Base-by-base conservation (phyloP, 2,888 invertebrate species). In the Oeneis ivallda region DNA sequence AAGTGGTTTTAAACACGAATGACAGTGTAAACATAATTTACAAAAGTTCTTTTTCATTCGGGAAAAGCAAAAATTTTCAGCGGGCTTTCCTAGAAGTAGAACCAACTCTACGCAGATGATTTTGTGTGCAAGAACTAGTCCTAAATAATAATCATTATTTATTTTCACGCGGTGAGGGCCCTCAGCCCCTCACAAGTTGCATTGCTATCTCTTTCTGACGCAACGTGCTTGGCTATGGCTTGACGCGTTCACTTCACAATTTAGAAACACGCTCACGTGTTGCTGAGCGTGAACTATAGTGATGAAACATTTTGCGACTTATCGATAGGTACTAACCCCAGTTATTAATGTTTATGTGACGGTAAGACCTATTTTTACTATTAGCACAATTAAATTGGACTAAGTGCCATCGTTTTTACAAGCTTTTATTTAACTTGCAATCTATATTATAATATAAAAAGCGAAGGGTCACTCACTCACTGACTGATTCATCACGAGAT, bases 261-360 rank as follows among this genome's bases (percentile, higher is more conserved):
- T n/a, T 3, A 3, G 6, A 10, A 39, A 32, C 41, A 8, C 63
- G 52, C 76, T 84, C 86, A 87, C 86, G 86, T 87, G 81, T 85
- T 75, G 63, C 59, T 76, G 75, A 80, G 83, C 84, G 87, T 87
- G 86, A 86, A 81, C 62, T 15, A 10, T 78, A 83, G 83, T 79
- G 83, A 67, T 76, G 82, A 68, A 39, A 49, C 13, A 9, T 53
- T 6, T 13, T n/a, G 7, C 13, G 1, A 37, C 19, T 58, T 53
- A 58, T 64, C 65, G 65, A 68, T 11, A 34, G 13, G n/a, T 47
- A 47, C 15, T 2, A 9, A 47, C 9, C 15, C 1, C 15, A 47
- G 15, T 47, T 10, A 47, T 2, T 37, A 37, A 1, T 8, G 34
- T 1, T 6, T 37, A 2, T 2, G 32, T 34, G 32, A 34, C 32